phyloP scores from a whole-genome alignment of 2,888 invertebrate genomes.

The Synanthedon formicaeformis region DNA sequence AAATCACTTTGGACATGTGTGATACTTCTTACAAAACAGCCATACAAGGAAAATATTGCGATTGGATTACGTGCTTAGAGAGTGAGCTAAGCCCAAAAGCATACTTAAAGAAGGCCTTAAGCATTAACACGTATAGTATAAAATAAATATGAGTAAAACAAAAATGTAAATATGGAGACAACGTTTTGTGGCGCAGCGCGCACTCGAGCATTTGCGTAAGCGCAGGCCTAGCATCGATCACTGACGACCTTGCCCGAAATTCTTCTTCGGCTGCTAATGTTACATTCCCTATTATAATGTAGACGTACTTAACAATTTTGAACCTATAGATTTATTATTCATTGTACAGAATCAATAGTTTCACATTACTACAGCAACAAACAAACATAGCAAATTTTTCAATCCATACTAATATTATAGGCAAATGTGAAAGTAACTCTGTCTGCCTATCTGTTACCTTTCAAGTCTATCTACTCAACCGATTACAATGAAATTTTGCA shows the following conservation, averaged over 20 bases:
- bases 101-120: conserved; percentile 30
- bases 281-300: background rate
- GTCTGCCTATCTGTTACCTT: too few relatives aligned
- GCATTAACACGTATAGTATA: conserved; percentile 37
- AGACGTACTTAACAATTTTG: too few relatives aligned
- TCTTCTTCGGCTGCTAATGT: conserved; percentile 24
- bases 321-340: too few relatives aligned
- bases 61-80: background rate
- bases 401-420: too few relatives aligned
- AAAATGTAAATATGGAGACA: conserved; percentile 34
- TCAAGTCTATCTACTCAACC: too few relatives aligned
- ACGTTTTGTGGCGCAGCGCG: conserved; percentile 12
- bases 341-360: too few relatives aligned
- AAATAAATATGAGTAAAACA: conserved; percentile 47
- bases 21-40: background rate
- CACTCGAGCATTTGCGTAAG: conserved; percentile 40
- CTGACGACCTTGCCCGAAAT: conserved; percentile 59
- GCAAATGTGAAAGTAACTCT: too few relatives aligned
- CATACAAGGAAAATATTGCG: background rate
- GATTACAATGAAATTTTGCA: too few relatives aligned
- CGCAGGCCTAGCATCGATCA: conserved; percentile 42
- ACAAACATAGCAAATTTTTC: too few relatives aligned
- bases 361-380: too few relatives aligned
- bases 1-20: too few relatives aligned
- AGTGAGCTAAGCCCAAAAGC: conserved; percentile 2